These are phyloP conservation scores for Glyphotaelius pellucidus DNA, from an alignment of 2,888 invertebrate genomes.

Conservation along the genomic window DNA sequence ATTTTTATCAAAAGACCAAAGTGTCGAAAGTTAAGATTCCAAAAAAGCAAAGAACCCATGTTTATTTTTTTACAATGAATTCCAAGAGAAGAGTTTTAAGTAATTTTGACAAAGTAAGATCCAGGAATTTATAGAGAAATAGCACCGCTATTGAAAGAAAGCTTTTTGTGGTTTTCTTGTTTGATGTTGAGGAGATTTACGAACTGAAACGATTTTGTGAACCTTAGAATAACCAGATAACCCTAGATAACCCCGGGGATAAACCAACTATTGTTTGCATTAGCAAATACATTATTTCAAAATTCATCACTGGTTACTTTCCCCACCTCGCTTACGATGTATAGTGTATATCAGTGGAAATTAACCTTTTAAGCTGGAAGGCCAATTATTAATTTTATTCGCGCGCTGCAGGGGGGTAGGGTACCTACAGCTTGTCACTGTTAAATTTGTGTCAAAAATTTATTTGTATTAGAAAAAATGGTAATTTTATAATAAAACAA, in stretches of 20 bases:
- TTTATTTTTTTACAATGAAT: background rate
- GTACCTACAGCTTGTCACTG: too few relatives aligned
- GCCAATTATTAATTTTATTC: too few relatives aligned
- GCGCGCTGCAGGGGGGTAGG: too few relatives aligned
- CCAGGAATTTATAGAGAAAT: background rate
- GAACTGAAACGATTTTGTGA: background rate
- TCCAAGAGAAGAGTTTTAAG: background rate
- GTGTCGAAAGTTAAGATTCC: background rate
- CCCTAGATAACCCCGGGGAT: background rate
- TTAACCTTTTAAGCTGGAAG: too few relatives aligned
- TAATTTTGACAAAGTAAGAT: background rate
- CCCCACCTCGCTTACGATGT: background rate
- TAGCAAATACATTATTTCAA: background rate
- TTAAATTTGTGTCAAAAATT: too few relatives aligned
- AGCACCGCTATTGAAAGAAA: background rate
- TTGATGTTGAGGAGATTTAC: background rate
- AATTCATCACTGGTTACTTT: background rate
- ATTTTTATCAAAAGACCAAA: background rate
- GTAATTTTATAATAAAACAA: too few relatives aligned
- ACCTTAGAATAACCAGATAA: background rate
- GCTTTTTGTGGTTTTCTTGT: background rate
- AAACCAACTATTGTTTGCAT: background rate
- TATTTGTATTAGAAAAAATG: too few relatives aligned
- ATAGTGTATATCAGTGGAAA: too few relatives aligned
- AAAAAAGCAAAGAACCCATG: background rate